phyloP scores from a whole-genome alignment of 2,113 vertebrate species.

The Rhinoderma darwinii region DNA sequence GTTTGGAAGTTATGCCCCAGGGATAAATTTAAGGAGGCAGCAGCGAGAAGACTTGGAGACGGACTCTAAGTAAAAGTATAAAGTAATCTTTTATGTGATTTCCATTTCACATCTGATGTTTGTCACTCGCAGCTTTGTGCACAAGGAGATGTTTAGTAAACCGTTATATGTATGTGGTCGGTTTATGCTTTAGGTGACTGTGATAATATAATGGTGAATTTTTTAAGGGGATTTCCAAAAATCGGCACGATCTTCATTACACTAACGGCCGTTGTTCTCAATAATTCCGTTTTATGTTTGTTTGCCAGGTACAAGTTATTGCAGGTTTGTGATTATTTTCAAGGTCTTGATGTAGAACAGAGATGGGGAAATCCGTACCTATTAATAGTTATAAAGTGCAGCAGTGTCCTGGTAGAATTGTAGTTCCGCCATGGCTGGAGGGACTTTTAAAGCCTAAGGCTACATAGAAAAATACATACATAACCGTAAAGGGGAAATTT shows the following conservation, averaged over 20 bases:
- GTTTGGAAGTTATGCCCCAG: constrained; percentile 33
- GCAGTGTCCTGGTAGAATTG: background rate
- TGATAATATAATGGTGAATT: background rate
- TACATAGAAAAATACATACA: background rate
- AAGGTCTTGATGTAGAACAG: background rate
- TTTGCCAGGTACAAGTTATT: background rate
- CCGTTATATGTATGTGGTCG: background rate
- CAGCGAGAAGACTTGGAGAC: background rate
- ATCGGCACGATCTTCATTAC: background rate
- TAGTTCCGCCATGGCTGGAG: background rate
- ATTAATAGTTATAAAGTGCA: background rate
- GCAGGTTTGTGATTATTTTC: background rate
- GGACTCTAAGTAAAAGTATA: background rate
- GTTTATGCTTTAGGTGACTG: background rate
- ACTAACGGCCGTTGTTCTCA: background rate
- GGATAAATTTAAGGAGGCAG: background rate
- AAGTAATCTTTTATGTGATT: background rate
- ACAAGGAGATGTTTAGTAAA: background rate
- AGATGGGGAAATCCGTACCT: background rate
- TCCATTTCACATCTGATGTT: background rate
- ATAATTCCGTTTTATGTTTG: background rate
- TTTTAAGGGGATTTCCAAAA: background rate
- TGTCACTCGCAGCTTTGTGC: background rate
- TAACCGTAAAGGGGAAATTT: background rate
- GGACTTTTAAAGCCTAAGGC: background rate